phyloP scores from a whole-genome alignment of 2,888 invertebrate species.

The Andrena flavipes region DNA sequence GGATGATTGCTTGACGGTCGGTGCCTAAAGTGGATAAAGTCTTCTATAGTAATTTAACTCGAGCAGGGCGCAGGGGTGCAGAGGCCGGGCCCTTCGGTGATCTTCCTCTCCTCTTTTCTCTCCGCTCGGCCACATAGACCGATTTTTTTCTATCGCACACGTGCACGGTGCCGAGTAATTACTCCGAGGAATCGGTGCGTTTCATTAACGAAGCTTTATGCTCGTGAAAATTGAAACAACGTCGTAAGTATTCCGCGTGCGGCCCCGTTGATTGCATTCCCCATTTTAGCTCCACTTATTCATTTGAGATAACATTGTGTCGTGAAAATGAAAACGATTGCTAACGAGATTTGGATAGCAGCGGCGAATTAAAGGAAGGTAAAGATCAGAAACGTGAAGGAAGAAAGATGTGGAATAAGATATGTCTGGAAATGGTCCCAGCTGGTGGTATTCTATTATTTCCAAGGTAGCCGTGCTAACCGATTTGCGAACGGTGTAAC shows the following conservation, averaged over 20 bases:
- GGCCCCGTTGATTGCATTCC: slow-evolving; percentile 29
- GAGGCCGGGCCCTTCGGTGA: slow-evolving; percentile 53
- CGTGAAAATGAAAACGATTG: too few relatives aligned
- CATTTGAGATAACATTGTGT: not conserved
- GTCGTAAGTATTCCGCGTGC: slow-evolving; percentile 31
- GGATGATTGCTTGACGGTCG: slow-evolving; percentile 81
- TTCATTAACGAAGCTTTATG: slow-evolving; percentile 13
- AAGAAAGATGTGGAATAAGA: too few relatives aligned
- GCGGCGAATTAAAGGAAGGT: too few relatives aligned
- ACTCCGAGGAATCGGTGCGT: not conserved
- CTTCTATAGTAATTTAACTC: slow-evolving; percentile 81
- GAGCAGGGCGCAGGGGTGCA: slow-evolving; percentile 73
- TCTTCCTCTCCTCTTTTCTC: slow-evolving; percentile 28
- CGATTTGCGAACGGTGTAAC: too few relatives aligned
- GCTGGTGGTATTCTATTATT: too few relatives aligned
- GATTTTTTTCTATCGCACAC: slow-evolving; percentile 4
- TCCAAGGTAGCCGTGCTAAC: too few relatives aligned
- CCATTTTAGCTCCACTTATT: slow-evolving; percentile 23
- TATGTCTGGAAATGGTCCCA: too few relatives aligned
- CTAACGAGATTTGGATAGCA: too few relatives aligned
- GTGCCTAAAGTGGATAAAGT: slow-evolving; percentile 83
- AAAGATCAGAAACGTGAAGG: too few relatives aligned
- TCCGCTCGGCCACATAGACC: not conserved
- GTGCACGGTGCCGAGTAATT: slow-evolving; percentile 3
- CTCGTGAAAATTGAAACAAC: slow-evolving; percentile 26